Evolutionary conservation across 2,113 vertebrate species (phyloP).

Genomic region (Eulemur rufifrons): DNA sequence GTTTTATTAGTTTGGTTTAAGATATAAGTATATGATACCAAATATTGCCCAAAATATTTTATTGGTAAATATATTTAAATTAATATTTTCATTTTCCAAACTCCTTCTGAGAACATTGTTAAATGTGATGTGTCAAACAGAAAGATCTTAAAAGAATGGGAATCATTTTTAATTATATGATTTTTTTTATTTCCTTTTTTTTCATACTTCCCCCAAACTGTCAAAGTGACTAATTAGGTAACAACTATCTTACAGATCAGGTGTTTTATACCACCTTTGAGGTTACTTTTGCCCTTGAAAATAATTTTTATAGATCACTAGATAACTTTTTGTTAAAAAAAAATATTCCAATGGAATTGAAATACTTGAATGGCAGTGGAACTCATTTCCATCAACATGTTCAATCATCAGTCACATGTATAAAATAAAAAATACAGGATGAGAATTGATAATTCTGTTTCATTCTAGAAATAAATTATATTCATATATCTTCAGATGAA

Average conservation of each 20-base stretch:
- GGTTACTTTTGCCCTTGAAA: not conserved
- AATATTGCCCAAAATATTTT: not conserved
- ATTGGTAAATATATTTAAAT: not conserved
- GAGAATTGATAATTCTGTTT: not conserved
- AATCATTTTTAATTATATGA: not conserved
- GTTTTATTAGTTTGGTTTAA: not conserved
- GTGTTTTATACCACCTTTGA: not conserved
- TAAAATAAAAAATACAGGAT: not conserved
- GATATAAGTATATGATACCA: not conserved
- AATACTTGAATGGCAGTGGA: not conserved
- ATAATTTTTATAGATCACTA: not conserved
- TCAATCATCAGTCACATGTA: not conserved
- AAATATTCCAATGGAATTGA: not conserved
- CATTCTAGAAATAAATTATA: not conserved
- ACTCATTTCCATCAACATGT: not conserved
- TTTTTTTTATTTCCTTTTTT: not conserved
- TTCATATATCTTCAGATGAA: not conserved
- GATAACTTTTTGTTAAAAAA: not conserved
- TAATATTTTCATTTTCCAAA: not conserved
- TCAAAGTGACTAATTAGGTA: not conserved
- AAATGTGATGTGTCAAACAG: not conserved
- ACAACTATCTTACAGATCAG: not conserved
- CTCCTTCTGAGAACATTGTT: not conserved
- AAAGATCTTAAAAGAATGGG: not conserved
- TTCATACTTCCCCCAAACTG: not conserved